These are phyloP conservation scores for Gallinago stenura DNA, from an alignment of 2,797 vertebrate species.

Conservation along the genomic window DNA sequence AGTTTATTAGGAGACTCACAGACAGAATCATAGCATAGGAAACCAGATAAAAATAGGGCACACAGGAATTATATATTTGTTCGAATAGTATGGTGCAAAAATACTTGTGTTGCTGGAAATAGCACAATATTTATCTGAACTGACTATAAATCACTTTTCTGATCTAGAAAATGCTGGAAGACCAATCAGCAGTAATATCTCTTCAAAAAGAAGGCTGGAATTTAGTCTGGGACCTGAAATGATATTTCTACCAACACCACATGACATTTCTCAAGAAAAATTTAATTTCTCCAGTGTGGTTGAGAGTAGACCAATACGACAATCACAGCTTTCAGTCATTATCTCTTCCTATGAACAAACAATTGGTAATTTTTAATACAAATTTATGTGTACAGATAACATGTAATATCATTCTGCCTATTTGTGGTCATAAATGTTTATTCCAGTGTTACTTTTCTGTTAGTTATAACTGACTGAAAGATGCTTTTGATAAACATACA, in stretches of 20 bases:
- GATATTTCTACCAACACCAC: conserved; percentile 72
- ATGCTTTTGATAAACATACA: background rate
- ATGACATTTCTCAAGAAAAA: conserved; percentile 84
- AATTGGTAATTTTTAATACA: conserved; percentile 84
- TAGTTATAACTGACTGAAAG: background rate
- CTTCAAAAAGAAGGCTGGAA: conserved; percentile 52
- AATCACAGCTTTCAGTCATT: conserved; percentile 79
- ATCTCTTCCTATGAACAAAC: conserved; percentile 85
- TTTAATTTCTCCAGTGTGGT: conserved; percentile 79
- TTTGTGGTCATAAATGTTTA: background rate
- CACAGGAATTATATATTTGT: background rate
- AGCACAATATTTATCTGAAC: background rate
- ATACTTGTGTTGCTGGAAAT: background rate
- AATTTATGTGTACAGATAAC: background rate
- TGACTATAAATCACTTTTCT: conserved; percentile 26
- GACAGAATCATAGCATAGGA: background rate
- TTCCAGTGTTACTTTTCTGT: background rate
- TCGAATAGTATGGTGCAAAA: background rate
- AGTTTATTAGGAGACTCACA: background rate
- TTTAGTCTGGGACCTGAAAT: conserved; percentile 70
- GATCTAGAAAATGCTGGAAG: conserved; percentile 66
- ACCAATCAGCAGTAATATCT: background rate
- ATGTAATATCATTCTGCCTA: background rate
- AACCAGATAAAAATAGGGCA: background rate
- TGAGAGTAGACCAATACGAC: conserved; percentile 83